Conservation (phyloP, 1,140 invertebrate species). For the Calliopsis andreniformis region DNA sequence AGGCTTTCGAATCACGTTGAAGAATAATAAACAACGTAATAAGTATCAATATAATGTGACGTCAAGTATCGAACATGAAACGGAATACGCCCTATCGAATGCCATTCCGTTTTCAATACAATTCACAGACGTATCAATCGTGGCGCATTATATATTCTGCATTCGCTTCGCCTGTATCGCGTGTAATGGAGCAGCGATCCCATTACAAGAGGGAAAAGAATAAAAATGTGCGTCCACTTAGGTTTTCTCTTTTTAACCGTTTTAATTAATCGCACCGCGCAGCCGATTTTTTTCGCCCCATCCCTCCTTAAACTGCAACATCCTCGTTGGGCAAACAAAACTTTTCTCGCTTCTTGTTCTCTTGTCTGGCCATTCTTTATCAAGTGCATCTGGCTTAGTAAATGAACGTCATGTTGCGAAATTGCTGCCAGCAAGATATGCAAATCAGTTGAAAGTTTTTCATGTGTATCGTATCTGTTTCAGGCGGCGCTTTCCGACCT, state of each 20-base stretch:
- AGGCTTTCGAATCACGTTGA: not conserved
- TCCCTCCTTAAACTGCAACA: too few species aligned
- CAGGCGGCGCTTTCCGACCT: conserved; percentile 89
- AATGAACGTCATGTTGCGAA: conserved; percentile 39
- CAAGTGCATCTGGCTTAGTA: conserved; percentile 20
- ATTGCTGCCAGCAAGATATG: conserved; percentile 41
- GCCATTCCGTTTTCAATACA: not conserved
- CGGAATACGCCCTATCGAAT: not conserved
- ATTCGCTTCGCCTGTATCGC: not conserved
- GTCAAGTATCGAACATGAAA: not conserved
- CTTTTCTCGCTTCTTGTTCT: not conserved
- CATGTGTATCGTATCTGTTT: conserved; percentile 53
- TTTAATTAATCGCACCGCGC: not conserved
- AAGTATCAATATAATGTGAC: conserved; percentile 19
- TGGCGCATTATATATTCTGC: not conserved
- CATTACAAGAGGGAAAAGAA: conserved; percentile 4
- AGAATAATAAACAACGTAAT: conserved; percentile 2
- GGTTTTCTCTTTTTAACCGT: too few species aligned
- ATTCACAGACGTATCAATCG: not conserved
- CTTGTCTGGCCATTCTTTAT: not conserved
- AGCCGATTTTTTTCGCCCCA: too few species aligned
- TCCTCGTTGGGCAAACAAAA: not conserved
- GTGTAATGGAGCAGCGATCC: not conserved
- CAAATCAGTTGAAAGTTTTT: conserved; percentile 47
- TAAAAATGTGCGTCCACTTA: not conserved